A percentile compares a stretch with the other conserved stretches of the same genome.
phyloP scores from a whole-genome alignment of 2,113 vertebrate genomes.

The Stegastes partitus region DNA sequence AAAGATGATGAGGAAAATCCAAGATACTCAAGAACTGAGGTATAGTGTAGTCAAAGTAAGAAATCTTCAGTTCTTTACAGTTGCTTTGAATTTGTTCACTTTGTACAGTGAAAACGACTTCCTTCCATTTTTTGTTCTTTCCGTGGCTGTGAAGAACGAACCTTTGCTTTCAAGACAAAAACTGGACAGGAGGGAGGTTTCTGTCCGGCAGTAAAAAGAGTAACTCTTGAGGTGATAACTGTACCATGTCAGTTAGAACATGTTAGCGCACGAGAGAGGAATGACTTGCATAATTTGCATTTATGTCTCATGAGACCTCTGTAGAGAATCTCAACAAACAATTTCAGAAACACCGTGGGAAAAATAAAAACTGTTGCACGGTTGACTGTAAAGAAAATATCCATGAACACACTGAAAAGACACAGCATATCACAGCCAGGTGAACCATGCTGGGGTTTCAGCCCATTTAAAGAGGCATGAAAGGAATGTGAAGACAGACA shows the following conservation, averaged over 20 bases:
- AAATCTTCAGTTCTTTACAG: neutral
- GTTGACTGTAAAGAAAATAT: neutral
- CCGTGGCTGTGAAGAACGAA: neutral
- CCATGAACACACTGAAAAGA: slow-evolving; percentile 12
- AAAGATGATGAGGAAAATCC: neutral
- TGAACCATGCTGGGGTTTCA: slow-evolving; percentile 51
- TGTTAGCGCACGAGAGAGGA: neutral
- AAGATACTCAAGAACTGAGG: neutral
- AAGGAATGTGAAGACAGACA: too few species aligned
- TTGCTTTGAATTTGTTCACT: neutral
- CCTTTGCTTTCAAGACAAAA: neutral
- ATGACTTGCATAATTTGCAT: neutral
- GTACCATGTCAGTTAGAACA: neutral
- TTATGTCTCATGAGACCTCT: neutral
- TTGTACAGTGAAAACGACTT: neutral
- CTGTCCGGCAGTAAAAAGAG: neutral
- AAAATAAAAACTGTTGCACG: neutral
- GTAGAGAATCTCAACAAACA: neutral
- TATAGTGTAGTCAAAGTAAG: neutral
- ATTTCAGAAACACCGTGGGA: neutral
- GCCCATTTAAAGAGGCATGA: neutral
- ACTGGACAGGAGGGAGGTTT: neutral
- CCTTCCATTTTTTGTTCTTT: neutral
- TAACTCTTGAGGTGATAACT: neutral
- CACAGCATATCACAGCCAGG: slow-evolving; percentile 19